Evolutionary conservation across 2,888 invertebrate species (phyloP), one percentile per base, ranked within the genome.

Genomic region (Acrobasis suavella): DNA sequence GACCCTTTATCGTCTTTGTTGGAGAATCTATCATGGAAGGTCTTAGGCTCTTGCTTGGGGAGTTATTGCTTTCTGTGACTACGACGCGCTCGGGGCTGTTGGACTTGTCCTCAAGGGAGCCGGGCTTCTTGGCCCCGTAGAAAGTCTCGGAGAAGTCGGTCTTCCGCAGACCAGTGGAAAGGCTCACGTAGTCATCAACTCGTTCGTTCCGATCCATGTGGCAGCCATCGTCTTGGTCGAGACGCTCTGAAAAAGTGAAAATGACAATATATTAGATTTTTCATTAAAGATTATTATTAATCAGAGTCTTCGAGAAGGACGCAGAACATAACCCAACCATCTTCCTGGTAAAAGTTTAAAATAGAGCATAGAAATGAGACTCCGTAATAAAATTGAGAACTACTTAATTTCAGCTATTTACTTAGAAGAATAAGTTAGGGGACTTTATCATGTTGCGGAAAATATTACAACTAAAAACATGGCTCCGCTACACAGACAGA

Each of bases 151-250:
- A 93, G 87, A 94, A 94, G 81, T 95, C 94, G 0, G 95, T 96
- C 85, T 95, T 96, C 17, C 96, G 93, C 2, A 96, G 87, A 6
- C 96, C 96, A 1, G 95, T 95, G 74, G 94, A 94, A 71, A 94
- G 94, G 74, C 95, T 94, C 62, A 95, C 95, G 82, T 95, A 94
- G 68, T 94, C 94, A 65, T 93, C 93, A 3, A 79, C 76, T 69
- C 85, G 83, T 64, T 89, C 90, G 71, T 75, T 77, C 67, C 80
- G 87, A 67, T 91, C 91, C 73, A 84, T 78, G 67, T 85, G 86
- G 69, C 88, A 89, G 78, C 87, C 88, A 68, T 91, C 92, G 67
- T 89, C 90, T 64, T 87, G 86, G 72, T 94, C 94, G 83, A 94
- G 94, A 94, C 95, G 95, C 94, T 94, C 95, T 95, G 89, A 7